phyloP scores from a whole-genome alignment of 92 coral and sea anemone genomes.

The Meandrina meandrites region DNA sequence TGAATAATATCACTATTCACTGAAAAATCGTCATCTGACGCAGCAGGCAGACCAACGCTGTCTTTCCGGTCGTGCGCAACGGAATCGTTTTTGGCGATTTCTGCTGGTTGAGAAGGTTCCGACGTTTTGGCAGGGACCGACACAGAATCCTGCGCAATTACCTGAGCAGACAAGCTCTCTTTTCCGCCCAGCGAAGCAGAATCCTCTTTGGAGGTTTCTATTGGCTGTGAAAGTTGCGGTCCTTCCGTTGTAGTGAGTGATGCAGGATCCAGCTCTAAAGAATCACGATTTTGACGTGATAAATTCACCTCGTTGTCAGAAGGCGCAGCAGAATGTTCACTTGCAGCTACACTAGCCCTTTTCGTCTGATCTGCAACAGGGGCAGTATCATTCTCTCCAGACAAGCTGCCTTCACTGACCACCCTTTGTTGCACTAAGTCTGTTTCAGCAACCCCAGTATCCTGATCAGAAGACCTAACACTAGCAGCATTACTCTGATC shows the following conservation, averaged over 20 bases:
- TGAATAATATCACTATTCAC: neutral
- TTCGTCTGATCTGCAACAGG: neutral
- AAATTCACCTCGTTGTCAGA: constrained; percentile 11
- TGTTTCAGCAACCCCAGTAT: neutral
- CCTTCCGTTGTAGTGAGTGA: neutral
- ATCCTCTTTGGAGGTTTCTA: constrained; percentile 5
- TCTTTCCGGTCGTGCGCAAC: neutral
- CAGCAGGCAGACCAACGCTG: neutral
- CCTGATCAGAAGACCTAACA: neutral
- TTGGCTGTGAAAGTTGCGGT: neutral
- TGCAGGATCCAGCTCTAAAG: neutral
- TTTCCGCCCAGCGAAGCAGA: neutral
- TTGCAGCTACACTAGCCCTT: constrained; percentile 6
- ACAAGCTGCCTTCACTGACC: neutral
- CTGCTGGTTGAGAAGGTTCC: neutral
- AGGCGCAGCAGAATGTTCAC: neutral
- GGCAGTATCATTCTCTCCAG: neutral
- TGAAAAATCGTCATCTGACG: neutral
- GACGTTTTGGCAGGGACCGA: neutral
- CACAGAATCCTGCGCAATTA: neutral
- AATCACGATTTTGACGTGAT: constrained; percentile 9
- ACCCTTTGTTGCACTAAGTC: neutral
- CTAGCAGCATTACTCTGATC: neutral
- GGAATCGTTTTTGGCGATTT: neutral
- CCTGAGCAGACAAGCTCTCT: neutral